These are phyloP conservation scores for Mormoops blainvillei DNA, from an alignment of 2,113 vertebrate genomes.

Conservation along the genomic window DNA sequence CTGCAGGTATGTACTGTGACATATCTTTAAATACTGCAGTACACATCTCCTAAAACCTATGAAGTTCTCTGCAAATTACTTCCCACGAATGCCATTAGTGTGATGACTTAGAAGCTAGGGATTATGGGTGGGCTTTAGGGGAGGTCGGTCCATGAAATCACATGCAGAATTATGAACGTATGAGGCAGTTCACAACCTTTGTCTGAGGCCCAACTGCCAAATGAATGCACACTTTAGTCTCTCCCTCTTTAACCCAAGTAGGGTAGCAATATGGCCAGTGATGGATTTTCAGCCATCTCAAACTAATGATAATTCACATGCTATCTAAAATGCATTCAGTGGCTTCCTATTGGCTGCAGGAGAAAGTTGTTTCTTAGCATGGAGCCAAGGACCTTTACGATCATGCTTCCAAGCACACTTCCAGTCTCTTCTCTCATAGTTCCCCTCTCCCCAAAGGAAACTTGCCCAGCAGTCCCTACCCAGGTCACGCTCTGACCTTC, in stretches of 20 bases:
- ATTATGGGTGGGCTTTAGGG: background rate
- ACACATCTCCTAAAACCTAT: background rate
- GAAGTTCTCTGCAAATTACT: slow-evolving; percentile 24
- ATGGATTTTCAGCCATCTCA: background rate
- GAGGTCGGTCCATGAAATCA: background rate
- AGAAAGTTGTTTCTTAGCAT: background rate
- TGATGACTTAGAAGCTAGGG: background rate
- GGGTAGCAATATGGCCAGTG: background rate
- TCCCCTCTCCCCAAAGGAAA: background rate
- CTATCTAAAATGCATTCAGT: background rate
- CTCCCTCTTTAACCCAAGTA: background rate
- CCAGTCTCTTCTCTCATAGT: background rate
- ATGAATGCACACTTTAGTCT: background rate
- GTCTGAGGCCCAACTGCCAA: background rate
- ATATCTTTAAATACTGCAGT: background rate
- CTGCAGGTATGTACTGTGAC: background rate
- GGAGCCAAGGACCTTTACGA: background rate
- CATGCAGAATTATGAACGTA: background rate
- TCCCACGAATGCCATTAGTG: background rate
- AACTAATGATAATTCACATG: background rate
- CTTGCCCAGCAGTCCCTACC: background rate
- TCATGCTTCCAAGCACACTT: background rate
- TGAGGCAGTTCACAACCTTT: background rate
- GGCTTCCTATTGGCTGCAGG: background rate
- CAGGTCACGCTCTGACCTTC: background rate